Conservation (phyloP, 2,888 invertebrate genomes). For the Hipparchia sbordonii region DNA sequence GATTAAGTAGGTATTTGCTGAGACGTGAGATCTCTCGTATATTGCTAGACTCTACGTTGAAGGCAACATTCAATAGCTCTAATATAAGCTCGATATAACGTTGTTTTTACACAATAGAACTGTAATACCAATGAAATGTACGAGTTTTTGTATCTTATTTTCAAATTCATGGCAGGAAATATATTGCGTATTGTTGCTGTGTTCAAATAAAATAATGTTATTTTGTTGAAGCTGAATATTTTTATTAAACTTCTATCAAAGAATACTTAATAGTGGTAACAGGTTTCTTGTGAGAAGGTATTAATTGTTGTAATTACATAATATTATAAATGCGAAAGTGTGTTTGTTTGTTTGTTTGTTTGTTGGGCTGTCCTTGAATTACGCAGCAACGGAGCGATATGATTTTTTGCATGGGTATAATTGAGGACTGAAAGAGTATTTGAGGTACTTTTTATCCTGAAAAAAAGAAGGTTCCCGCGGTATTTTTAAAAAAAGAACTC, state of each 20-base stretch:
- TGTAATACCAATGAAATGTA: background rate
- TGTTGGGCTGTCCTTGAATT: too few relatives aligned
- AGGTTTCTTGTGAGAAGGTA: too few relatives aligned
- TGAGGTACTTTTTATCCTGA: too few relatives aligned
- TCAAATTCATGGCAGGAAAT: slow-evolving; percentile 1
- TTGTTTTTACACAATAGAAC: background rate
- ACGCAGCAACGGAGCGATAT: too few relatives aligned
- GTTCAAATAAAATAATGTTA: background rate
- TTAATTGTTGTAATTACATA: too few relatives aligned
- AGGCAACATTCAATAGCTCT: background rate
- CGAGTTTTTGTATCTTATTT: background rate
- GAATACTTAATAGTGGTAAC: background rate
- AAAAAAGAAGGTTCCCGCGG: too few relatives aligned
- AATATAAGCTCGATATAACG: background rate
- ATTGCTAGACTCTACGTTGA: background rate
- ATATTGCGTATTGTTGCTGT: background rate
- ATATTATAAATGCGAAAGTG: too few relatives aligned
- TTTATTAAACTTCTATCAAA: background rate
- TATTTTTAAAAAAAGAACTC: too few relatives aligned
- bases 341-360: too few relatives aligned
- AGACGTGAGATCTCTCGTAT: slow-evolving; percentile 7
- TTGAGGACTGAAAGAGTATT: too few relatives aligned
- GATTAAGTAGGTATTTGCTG: slow-evolving; percentile 26
- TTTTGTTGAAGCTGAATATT: background rate
- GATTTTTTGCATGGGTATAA: too few relatives aligned